These are phyloP conservation scores for Portunus trituberculatus DNA, from an alignment of 1,140 invertebrate species.

Conservation along the genomic window DNA sequence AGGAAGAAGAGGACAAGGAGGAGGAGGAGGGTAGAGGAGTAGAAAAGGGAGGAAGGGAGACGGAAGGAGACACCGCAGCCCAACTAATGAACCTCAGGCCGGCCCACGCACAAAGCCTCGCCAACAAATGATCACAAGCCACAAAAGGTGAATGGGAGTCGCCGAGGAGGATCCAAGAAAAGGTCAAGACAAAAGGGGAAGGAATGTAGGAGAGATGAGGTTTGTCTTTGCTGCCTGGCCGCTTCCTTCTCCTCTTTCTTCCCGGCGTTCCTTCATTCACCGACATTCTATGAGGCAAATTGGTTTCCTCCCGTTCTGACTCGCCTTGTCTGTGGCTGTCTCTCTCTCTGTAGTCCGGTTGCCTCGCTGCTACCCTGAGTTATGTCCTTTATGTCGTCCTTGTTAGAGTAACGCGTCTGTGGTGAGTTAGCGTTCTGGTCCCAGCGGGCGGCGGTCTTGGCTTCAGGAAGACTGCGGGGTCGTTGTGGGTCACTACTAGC, in stretches of 20 bases:
- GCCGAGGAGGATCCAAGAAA: constrained; percentile 59
- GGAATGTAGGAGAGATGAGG: constrained; percentile 58
- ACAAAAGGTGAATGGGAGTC: constrained; percentile 53
- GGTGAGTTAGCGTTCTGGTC: background rate
- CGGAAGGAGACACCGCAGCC: constrained; percentile 25
- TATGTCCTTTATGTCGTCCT: background rate
- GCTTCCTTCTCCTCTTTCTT: constrained; percentile 44
- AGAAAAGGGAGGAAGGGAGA: background rate
- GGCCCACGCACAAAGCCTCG: constrained; percentile 44
- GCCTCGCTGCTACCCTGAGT: background rate
- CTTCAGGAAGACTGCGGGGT: background rate
- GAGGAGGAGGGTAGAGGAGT: background rate
- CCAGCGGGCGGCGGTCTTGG: background rate
- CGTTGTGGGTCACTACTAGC: background rate
- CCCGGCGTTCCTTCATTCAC: background rate
- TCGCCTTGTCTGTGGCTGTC: background rate
- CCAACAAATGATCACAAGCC: constrained; percentile 55
- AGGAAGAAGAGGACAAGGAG: background rate
- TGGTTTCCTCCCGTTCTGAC: constrained; percentile 38
- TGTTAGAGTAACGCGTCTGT: background rate
- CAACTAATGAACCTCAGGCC: constrained; percentile 63
- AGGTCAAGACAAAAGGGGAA: constrained; percentile 60
- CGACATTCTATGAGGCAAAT: constrained; percentile 39
- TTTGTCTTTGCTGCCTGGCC: constrained; percentile 42
- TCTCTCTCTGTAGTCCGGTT: background rate